Base-by-base conservation (phyloP, 2,113 vertebrate genomes). In the Acanthochromis polyacanthus region DNA sequence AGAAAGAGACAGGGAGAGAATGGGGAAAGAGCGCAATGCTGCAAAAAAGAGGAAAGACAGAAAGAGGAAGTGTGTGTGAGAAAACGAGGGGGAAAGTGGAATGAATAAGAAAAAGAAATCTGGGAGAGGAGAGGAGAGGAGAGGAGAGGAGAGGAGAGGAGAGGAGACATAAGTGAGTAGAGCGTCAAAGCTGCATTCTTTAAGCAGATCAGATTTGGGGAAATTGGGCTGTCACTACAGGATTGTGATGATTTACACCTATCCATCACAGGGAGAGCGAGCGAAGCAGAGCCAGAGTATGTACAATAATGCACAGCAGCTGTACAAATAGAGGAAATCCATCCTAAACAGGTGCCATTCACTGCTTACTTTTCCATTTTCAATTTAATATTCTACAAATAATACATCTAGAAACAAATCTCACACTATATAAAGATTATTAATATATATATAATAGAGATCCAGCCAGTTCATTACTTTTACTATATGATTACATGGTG, bases 141-240 rank as follows among this genome's bases (percentile, higher is more conserved):
- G 77, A 76, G 59, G 67, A 62, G 71, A 68, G 48, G 52, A 62
- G 68, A 69, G n/a, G 57, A 68, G 46, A 76, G 84, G 92, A 94
- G 91, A 84, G 57, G 93, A 53, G 91, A 90, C 89, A 69, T 25
- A 48, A 83, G 82, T 62, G 81, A 89, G 84, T 22, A 61, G 86
- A 93, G 93, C 86, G 82, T 92, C 93, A 95, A 93, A 96, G 95
- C 95, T 94, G 88, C 92, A 96, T 91, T 98, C 97, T 99, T 98
- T 99, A 99, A 99, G 96, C 96, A 98, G 97, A 99, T 99, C 97
- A 99, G 97, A 98, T 98, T 97, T 96, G 96, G 85, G 78, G 94
- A 98, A 99, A 99, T 99, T 98, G 97, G 97, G 95, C 97, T 99
- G 97, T 99, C 98, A 99, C 95, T 96, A 95, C 94, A 80, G 97